Conservation (phyloP, 2,888 invertebrate species). For the Eristalis tenax region DNA sequence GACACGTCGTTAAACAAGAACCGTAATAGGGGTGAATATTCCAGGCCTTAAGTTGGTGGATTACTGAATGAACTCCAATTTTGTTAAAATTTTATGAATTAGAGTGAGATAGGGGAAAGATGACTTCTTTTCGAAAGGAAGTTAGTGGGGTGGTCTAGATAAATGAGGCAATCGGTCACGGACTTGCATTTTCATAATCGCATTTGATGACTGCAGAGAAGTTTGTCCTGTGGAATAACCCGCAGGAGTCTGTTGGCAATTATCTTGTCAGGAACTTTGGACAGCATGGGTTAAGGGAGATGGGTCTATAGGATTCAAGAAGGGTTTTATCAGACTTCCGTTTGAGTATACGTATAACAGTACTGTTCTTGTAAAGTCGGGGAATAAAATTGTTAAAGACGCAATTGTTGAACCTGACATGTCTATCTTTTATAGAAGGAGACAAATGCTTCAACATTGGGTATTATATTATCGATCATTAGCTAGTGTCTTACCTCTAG, state of each 20-base stretch:
- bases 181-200: neutral
- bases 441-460: too few species aligned
- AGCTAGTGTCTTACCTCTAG: constrained; percentile 13
- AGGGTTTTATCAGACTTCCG: constrained; percentile 26
- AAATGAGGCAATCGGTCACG: neutral
- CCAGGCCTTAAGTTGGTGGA: too few species aligned
- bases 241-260: constrained; percentile 46
- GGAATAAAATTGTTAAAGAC: constrained; percentile 22
- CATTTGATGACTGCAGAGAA: constrained; percentile 4
- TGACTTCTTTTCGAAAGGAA: too few species aligned
- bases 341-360: constrained; percentile 14
- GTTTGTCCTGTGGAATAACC: neutral
- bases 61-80: too few species aligned
- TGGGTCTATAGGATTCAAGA: constrained; percentile 12
- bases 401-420: constrained; percentile 8
- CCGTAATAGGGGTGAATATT: too few species aligned
- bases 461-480: too few species aligned
- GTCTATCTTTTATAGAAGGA: too few species aligned
- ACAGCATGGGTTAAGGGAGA: constrained; percentile 14
- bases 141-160: neutral
- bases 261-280: constrained; percentile 41
- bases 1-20: too few species aligned
- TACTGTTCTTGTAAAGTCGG: constrained; percentile 42
- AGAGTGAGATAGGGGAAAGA: constrained; percentile 4
- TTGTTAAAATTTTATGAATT: too few species aligned